phyloP scores from a whole-genome alignment of 2,888 invertebrate species.

The Caprella mutica region DNA sequence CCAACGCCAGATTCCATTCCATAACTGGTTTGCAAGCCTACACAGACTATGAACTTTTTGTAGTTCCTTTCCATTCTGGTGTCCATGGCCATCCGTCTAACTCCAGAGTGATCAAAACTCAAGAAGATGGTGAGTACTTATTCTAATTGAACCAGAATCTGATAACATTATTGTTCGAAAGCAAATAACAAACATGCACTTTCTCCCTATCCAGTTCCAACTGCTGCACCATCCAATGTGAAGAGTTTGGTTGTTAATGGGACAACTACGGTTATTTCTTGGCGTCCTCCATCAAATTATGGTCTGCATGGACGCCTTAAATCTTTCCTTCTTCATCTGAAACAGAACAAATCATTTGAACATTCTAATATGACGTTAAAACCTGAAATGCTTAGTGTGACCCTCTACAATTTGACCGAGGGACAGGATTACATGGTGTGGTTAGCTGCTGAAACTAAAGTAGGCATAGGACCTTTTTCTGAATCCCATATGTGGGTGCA shows the following conservation, averaged over 20 bases:
- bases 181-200: too few species aligned
- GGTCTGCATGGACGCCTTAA: constrained; percentile 22
- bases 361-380: constrained; percentile 75
- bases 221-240: constrained; percentile 68
- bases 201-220: too few species aligned
- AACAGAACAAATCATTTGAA: constrained; percentile 49
- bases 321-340: constrained; percentile 22
- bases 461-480: constrained; percentile 22
- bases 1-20: constrained; percentile 59
- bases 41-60: constrained; percentile 82
- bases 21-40: constrained; percentile 68
- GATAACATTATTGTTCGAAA: too few species aligned
- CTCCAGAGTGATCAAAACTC: constrained; percentile 67
- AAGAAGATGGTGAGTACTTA: constrained; percentile 66
- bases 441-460: constrained; percentile 22
- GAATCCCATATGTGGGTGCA: constrained; percentile 28
- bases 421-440: constrained; percentile 42
- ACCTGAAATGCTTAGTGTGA: constrained; percentile 74
- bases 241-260: constrained; percentile 70
- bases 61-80: constrained; percentile 76
- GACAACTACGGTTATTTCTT: constrained; percentile 56
- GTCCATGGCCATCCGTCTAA: constrained; percentile 88
- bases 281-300: constrained; percentile 20
- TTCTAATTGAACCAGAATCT: too few species aligned
- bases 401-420: constrained; percentile 73